Evolutionary conservation across 2,113 vertebrate species (phyloP).

Genomic region (Cnemophilus loriae): DNA sequence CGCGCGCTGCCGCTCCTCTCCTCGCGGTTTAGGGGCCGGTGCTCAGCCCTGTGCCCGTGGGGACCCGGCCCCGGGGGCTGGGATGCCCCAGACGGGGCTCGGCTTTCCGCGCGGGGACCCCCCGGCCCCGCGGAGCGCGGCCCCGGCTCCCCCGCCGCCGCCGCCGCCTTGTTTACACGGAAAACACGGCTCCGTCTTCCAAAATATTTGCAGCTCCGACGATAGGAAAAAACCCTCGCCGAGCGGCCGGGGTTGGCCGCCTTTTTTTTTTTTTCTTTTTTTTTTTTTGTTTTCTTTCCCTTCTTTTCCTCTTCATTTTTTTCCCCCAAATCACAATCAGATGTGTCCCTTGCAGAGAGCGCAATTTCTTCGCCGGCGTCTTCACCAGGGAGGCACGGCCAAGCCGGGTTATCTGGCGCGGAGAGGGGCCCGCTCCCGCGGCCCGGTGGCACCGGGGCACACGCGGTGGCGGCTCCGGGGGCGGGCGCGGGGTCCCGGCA

Average conservation of each 20-base stretch:
- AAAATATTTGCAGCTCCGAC: background rate
- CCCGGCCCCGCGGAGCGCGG: background rate
- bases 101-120: too few relatives aligned
- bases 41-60: background rate
- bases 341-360: background rate
- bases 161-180: background rate
- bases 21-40: background rate
- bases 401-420: background rate
- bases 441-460: background rate
- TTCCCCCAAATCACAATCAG: conserved; percentile 2
- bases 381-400: background rate
- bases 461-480: background rate
- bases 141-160: background rate
- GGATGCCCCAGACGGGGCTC: background rate
- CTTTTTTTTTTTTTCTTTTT: background rate
- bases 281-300: background rate
- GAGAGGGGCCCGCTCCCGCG: background rate
- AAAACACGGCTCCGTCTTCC: background rate
- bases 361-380: background rate
- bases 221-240: background rate
- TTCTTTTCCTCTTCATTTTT: background rate
- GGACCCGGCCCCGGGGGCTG: background rate
- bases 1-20: background rate
- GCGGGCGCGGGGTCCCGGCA: background rate
- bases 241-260: background rate